phyloP scores from a whole-genome alignment of 2,888 invertebrate genomes.

The Polyploca ridens region DNA sequence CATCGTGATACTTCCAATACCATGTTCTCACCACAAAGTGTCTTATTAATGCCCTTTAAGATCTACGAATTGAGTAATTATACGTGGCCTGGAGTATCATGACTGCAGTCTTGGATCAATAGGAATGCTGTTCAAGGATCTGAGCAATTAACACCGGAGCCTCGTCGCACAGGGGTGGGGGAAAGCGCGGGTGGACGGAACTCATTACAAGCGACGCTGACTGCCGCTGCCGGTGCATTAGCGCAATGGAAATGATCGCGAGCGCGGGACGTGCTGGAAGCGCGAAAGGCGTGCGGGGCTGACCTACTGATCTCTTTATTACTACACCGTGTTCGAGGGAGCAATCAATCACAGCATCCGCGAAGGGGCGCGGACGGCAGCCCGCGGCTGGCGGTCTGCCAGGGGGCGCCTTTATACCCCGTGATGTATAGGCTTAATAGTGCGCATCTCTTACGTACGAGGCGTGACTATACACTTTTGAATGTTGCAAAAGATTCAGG shows the following conservation, averaged over 20 bases:
- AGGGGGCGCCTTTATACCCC: constrained; percentile 4
- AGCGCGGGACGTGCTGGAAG: not conserved
- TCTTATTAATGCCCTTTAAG: too few species aligned
- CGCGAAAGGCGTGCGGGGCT: not conserved
- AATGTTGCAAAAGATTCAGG: not conserved
- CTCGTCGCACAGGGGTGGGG: not conserved
- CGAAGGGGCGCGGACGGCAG: constrained; percentile 2
- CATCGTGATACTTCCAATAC: too few species aligned
- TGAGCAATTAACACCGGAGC: not conserved
- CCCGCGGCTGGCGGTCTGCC: not conserved
- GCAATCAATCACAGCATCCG: constrained; percentile 9
- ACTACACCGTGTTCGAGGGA: not conserved
- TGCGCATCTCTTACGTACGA: not conserved
- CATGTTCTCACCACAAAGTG: too few species aligned
- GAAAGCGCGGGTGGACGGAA: not conserved
- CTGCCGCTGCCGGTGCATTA: not conserved
- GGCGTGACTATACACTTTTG: not conserved
- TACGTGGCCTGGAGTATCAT: not conserved
- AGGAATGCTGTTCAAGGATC: not conserved
- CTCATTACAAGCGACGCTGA: not conserved
- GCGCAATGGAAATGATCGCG: not conserved
- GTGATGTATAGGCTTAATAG: constrained; percentile 10
- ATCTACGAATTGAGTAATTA: not conserved
- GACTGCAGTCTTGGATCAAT: not conserved
- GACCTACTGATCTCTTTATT: constrained; percentile 7